phyloP scores from a whole-genome alignment of 2,113 vertebrate species.

The Morone chrysops region DNA sequence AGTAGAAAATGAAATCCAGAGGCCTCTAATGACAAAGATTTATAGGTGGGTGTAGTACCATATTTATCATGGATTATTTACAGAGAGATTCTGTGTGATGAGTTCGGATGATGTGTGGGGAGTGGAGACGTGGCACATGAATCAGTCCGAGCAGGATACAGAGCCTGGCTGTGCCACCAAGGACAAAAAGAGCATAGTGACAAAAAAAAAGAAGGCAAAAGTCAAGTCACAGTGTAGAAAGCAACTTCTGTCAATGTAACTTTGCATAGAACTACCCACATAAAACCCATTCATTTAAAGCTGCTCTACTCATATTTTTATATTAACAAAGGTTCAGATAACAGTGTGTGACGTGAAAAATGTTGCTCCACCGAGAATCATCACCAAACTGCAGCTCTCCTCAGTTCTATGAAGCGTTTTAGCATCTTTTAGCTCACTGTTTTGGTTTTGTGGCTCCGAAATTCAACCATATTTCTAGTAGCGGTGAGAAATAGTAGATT shows the following conservation, averaged over 20 bases:
- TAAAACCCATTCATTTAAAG: background rate
- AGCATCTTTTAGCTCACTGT: too few species aligned
- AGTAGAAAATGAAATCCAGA: constrained; percentile 61
- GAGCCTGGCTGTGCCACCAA: constrained; percentile 28
- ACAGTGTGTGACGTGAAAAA: background rate
- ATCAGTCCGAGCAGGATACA: constrained; percentile 51
- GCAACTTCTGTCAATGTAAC: background rate
- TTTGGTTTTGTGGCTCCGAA: too few species aligned
- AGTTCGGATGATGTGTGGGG: constrained; percentile 61
- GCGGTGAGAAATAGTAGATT: too few species aligned
- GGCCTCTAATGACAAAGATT: constrained; percentile 68
- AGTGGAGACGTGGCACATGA: constrained; percentile 53
- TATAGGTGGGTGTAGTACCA: constrained; percentile 57
- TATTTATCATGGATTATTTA: constrained; percentile 75
- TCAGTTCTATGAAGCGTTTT: too few species aligned
- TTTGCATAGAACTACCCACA: background rate
- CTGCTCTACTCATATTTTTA: background rate
- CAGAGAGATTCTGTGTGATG: constrained; percentile 56
- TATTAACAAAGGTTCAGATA: background rate
- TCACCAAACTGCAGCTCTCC: too few species aligned
- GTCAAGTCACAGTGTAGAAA: background rate
- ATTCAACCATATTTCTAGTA: too few species aligned
- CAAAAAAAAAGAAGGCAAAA: constrained; percentile 6
- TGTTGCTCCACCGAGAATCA: too few species aligned
- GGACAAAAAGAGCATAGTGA: constrained; percentile 46